Conservation (phyloP, 1,140 invertebrate genomes). For the Atta texana region DNA sequence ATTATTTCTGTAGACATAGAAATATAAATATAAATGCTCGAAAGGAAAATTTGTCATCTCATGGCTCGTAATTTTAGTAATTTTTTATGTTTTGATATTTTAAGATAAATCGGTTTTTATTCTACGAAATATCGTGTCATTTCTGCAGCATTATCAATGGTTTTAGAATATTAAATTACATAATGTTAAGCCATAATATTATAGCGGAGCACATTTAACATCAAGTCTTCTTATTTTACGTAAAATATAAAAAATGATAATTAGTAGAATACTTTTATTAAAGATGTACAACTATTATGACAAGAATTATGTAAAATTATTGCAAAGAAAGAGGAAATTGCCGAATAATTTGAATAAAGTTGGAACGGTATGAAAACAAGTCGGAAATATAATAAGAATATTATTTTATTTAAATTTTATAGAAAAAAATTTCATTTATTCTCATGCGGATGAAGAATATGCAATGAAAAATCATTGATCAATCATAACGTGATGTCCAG, state of each 20-base stretch:
- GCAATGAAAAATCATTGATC: constrained; percentile 4
- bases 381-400: not conserved
- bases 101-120: not conserved
- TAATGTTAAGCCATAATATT: not conserved
- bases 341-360: not conserved
- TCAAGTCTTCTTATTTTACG: not conserved
- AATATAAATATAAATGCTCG: not conserved
- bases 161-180: constrained; percentile 19
- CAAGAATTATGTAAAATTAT: not conserved
- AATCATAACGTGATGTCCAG: not conserved
- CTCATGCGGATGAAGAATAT: not conserved
- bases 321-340: not conserved
- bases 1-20: not conserved
- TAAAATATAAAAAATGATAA: not conserved
- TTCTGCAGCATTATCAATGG: not conserved
- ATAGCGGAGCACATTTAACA: not conserved
- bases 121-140: not conserved
- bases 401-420: too few relatives aligned
- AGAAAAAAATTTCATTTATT: not conserved
- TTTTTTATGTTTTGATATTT: not conserved
- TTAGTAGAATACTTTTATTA: not conserved
- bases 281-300: not conserved
- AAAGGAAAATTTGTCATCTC: not conserved
- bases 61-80: not conserved
- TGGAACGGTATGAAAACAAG: not conserved